These are phyloP conservation scores for Andrena camellia DNA, from an alignment of 2,888 invertebrate genomes.

Conservation along the genomic window DNA sequence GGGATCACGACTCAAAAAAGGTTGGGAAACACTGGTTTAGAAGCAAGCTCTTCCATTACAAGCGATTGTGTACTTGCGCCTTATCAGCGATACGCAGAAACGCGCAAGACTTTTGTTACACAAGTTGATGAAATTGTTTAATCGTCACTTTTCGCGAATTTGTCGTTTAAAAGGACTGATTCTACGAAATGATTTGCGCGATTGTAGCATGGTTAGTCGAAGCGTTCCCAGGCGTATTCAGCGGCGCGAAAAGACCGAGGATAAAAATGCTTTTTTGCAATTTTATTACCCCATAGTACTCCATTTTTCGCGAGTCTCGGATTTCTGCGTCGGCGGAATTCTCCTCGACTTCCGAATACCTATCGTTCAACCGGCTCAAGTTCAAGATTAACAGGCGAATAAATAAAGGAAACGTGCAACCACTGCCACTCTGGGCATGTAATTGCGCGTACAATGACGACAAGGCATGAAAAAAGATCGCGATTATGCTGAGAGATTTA, in stretches of 20 bases:
- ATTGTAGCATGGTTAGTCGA: neutral
- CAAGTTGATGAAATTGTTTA: neutral
- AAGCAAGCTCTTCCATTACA: neutral
- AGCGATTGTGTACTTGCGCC: neutral
- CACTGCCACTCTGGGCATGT: neutral
- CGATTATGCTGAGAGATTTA: no score
- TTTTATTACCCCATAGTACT: conserved; percentile 30
- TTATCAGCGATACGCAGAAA: neutral
- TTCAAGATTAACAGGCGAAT: conserved; percentile 64
- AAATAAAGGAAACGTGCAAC: neutral
- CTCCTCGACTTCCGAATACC: conserved; percentile 64
- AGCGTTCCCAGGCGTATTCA: neutral
- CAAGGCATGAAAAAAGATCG: no score
- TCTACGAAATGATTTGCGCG: neutral
- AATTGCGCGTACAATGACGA: neutral
- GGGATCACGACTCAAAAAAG: no score
- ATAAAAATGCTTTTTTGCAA: conserved; percentile 36
- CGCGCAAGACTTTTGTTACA: neutral
- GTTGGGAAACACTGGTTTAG: neutral
- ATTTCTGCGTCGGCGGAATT: conserved; percentile 59
- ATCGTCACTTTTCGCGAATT: neutral
- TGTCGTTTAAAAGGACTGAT: neutral
- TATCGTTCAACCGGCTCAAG: conserved; percentile 51
- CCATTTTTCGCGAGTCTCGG: conserved; percentile 45
- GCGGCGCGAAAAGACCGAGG: conserved; percentile 3